Evolutionary conservation across 2,797 vertebrate species (phyloP), one percentile per base, ranked within the genome.

Genomic region (Novumbra hubbsi): DNA sequence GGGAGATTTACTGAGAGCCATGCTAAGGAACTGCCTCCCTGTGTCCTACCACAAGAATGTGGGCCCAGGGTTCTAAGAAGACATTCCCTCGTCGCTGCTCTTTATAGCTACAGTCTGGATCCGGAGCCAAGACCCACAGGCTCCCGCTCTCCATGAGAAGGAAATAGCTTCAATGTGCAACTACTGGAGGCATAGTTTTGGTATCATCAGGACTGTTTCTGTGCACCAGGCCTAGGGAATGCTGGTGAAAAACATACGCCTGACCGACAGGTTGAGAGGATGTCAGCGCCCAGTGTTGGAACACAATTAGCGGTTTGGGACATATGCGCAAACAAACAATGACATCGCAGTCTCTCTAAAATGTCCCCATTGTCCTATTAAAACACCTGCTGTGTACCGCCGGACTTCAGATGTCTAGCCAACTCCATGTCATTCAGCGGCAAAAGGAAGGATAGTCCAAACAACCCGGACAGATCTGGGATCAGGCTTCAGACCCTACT

Each of bases 31-130:
- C 86, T 89, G 91, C 90, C 86, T 89, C 90, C 90, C 91, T 91
- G 90, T 86, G 89, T 90, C 82, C 82, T 78, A 85, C 93, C 93
- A 83, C 92, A 94, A 92, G 87, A 93, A 94, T 93, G 91, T 86
- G 85, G 83, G 88, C 88, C 88, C 80, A 52, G 85, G 85, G 85
- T 90, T 91, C 88, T 87, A 82, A 93, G 91, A 88, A 92, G 88
- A 89, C 85, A 87, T 90, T 91, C 88, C 85, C 87, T 85, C 84
- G 86, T 86, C 85, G 85, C 82, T 84, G 84, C 88, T 87, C 89
- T 89, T 91, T 92, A 92, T 88, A 92, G 91, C 90, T 86, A 84
- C 85, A 88, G 88, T 90, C 89, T 90, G 81, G 85, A 85, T 86
- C 84, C 79, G 74, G 76, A 71, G 88, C 88, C 90, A 87, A 88